Base-by-base conservation (phyloP, 1,140 invertebrate species). In the Ectropis grisescens region DNA sequence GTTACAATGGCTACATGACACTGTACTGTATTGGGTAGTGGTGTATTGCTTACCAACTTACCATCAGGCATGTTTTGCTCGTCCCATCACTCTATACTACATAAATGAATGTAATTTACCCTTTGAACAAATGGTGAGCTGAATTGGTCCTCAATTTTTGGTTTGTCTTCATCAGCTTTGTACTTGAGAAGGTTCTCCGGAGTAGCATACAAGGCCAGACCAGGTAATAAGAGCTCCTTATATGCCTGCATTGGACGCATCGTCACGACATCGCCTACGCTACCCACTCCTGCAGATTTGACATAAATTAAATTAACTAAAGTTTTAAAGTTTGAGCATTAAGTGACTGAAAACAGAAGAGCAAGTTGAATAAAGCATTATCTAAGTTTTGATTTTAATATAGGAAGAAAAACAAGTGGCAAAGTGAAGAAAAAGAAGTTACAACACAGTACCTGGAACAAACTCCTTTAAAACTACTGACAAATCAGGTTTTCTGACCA, bases 191-290 rank as follows among this genome's bases (percentile, higher is more conserved):
- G 38, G 74, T 95, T 96, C 75, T 95, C 91, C 2, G 89, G 88
- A 8, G 88, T 90, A 24, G 91, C 89, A 82, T 96, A 97, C 2
- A 91, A 88, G 10, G 93, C 95, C 41, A 90, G 66, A 9, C 89
- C 88, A n/a, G 91, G 88, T 28, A 95, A 61, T 19, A 96, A 58
- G 2, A 93, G 82, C 22, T 89, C 55, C 25, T 88, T 85, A 40
- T 96, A 92, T 0, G 89, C 94, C 46, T 72, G 70, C 13, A 75
- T 50, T 1, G 86, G 85, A 15, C 81, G 80, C 1, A 95, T 55
- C 8, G 81, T 70, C 0, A 97, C 75, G 10, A 87, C 58, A 37
- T 95, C 89, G 4, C 94, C 94, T 28, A 79, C 75, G 50, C 88
- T 83, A 2, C 95, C 95, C 27, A 93, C 56, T 58, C 83, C 84